Percentiles rank a stretch among this genome's conserved stretches.
Evolutionary conservation across 2,888 invertebrate species (phyloP).

Genomic region (Omphaloscelis lunosa): DNA sequence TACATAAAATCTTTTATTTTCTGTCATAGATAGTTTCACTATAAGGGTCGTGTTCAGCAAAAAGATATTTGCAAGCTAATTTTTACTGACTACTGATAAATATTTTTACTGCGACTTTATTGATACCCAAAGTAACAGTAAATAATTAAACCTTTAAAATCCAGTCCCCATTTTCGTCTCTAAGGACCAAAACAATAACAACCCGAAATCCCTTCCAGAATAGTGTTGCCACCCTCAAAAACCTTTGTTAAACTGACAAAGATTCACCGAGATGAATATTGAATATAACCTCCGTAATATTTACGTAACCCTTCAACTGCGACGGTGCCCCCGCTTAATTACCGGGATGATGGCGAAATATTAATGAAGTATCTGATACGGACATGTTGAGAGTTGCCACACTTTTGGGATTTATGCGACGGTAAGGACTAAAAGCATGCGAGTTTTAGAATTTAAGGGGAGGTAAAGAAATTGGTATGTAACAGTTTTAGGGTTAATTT

Average conservation of each 20-base stretch:
- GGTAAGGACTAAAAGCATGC: slow-evolving; percentile 70
- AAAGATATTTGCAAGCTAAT: too few relatives aligned
- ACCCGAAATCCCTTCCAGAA: slow-evolving; percentile 29
- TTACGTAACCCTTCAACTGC: slow-evolving; percentile 73
- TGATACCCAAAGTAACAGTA: neutral
- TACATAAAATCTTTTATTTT: neutral
- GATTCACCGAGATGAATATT: slow-evolving; percentile 62
- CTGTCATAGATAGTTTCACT: neutral
- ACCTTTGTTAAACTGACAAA: slow-evolving; percentile 62
- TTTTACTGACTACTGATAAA: too few relatives aligned
- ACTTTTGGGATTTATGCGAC: slow-evolving; percentile 72
- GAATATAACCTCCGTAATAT: slow-evolving; percentile 61
- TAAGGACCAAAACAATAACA: slow-evolving; percentile 50
- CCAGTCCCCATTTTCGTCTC: slow-evolving; percentile 25
- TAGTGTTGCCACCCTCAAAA: slow-evolving; percentile 47
- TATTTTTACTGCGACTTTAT: neutral
- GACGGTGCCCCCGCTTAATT: slow-evolving; percentile 77
- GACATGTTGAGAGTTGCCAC: slow-evolving; percentile 76
- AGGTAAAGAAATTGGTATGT: slow-evolving; percentile 63
- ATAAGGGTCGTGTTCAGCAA: too few relatives aligned
- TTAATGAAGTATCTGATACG: slow-evolving; percentile 86
- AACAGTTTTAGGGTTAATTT: slow-evolving; percentile 58
- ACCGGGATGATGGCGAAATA: slow-evolving; percentile 82
- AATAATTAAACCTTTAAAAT: slow-evolving; percentile 30
- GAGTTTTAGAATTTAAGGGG: slow-evolving; percentile 74